phyloP scores from a whole-genome alignment of 1,140 invertebrate species.

The Tenebrio molitor region DNA sequence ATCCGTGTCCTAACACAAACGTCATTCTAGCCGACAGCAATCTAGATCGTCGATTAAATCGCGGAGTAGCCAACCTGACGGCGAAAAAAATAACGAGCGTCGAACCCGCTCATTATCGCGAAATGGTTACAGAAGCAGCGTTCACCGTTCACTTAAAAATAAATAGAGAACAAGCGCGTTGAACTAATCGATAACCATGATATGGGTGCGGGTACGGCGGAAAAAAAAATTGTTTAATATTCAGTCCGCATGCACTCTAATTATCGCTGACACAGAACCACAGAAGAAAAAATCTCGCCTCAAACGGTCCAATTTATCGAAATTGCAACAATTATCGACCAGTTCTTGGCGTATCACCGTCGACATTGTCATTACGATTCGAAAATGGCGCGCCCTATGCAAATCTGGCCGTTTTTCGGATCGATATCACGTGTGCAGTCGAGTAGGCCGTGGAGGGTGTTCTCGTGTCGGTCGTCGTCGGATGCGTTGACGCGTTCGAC shows the following conservation, averaged over 20 bases:
- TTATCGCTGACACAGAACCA: conserved; percentile 21
- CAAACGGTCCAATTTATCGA: conserved; percentile 23
- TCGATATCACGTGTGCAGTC: conserved; percentile 6
- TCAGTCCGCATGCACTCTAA: conserved; percentile 25
- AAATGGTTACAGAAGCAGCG: conserved; percentile 1
- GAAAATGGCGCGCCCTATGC: neutral
- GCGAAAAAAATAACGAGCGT: neutral
- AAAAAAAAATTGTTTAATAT: conserved; percentile 24
- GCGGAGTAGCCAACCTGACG: neutral
- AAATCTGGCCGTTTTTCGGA: neutral
- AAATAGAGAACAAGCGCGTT: conserved; percentile 29
- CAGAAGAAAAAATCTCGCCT: conserved; percentile 8
- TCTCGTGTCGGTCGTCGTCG: conserved; percentile 1
- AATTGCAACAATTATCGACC: conserved; percentile 2
- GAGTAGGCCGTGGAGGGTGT: neutral
- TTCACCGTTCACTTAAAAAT: conserved; percentile 21
- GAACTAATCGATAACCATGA: conserved; percentile 30
- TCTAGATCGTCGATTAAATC: neutral
- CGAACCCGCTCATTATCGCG: neutral
- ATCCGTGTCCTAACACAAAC: no score
- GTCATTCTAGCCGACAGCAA: no score
- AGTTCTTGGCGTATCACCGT: neutral
- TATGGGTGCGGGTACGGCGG: conserved; percentile 10
- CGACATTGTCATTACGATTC: no score
- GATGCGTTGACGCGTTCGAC: conserved; percentile 41